Evolutionary conservation across 2,888 invertebrate genomes (phyloP).

Genomic region (Seira sanloemensis): DNA sequence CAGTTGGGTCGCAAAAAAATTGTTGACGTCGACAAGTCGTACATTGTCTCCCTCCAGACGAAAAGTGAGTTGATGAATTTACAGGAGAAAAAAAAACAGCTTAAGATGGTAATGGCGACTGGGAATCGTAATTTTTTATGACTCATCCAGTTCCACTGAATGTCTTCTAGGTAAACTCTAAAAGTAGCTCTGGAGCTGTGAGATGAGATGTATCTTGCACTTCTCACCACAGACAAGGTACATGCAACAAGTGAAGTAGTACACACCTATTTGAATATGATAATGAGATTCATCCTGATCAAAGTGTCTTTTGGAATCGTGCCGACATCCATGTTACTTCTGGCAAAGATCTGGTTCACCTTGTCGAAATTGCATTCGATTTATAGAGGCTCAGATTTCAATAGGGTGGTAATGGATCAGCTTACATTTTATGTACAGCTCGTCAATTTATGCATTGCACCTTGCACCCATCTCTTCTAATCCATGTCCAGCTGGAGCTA

Average conservation of each 20-base stretch:
- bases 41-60: constrained; percentile 10
- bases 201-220: neutral
- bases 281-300: constrained; percentile 25
- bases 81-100: neutral
- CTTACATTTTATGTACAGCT: neutral
- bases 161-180: neutral
- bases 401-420: neutral
- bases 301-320: constrained; percentile 23
- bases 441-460: neutral
- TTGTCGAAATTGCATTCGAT: constrained; percentile 52
- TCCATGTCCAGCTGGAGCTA: neutral
- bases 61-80: neutral
- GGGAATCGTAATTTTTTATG: neutral
- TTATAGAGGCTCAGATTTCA: neutral
- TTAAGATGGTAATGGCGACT: neutral
- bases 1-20: neutral
- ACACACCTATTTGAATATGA: constrained; percentile 28
- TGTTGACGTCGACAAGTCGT: neutral
- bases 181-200: neutral
- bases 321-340: constrained; percentile 8
- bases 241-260: neutral
- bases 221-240: neutral
- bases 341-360: constrained; percentile 55
- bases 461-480: neutral
- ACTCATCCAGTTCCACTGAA: neutral